Base-by-base conservation (phyloP, 2,797 vertebrate species). In the Rhinichthys osculus region DNA sequence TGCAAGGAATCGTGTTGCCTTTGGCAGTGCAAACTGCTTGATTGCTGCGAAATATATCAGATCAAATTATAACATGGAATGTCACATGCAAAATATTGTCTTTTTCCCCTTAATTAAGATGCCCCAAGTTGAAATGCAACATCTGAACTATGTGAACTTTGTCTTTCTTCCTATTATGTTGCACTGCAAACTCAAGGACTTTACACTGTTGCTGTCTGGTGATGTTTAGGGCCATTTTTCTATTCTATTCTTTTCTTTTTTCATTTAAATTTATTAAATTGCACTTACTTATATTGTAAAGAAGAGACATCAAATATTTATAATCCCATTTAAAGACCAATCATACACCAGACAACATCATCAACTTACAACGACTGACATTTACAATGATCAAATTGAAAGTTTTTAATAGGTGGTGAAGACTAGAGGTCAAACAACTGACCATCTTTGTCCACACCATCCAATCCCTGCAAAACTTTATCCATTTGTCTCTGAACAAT, bases 401-500 rank as follows among this genome's bases (percentile, higher is more conserved):
- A 52, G 21, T 74, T 33, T 71, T 78, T 62, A 78, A 62, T 1
- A 27, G 42, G 44, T 64, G 16, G 33, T 85, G 42, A 73, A 35
- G 78, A 85, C 40, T 21, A 74, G 42, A 81, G 23, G 67, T 50
- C 27, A 72, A 72, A 64, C 4, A 50, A 30, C 30, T 3, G 42
- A 78, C 57, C 66, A 30, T 57, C 57, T 40, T 52, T 30, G 27
- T 88, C 38, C 69, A 74, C 69, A 83, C 21, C 59, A 59, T 7
- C 84, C 64, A 30, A 81, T 80, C 54, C 80, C 83, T 85, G 83
- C 69, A 42, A 50, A 71, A 73, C 83, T 78, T 88, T 85, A 71
- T 82, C 80, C 80, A 85, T 84, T 85, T 67, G 44, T 42, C 57
- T 62, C 83, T 72, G 35, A 38, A 30, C 62, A 27, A 7, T 42